These are phyloP conservation scores for Polydrusus cervinus DNA, from an alignment of 2,888 invertebrate species.

Conservation along the genomic window DNA sequence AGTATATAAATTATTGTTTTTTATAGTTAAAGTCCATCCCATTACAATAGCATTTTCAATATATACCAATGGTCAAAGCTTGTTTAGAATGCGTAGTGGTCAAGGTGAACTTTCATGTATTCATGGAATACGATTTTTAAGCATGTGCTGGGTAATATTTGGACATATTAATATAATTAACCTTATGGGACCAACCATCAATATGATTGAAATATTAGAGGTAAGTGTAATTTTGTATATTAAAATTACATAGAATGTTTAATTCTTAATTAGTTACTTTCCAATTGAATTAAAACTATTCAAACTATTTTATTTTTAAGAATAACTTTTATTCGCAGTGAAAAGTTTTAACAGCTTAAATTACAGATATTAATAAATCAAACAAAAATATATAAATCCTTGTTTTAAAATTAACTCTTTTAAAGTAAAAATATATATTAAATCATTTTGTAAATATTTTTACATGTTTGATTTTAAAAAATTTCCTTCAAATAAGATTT, in stretches of 20 bases:
- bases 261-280: too few relatives aligned
- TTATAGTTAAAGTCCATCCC: background rate
- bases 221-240: background rate
- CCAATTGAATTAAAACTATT: too few relatives aligned
- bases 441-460: too few relatives aligned
- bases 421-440: too few relatives aligned
- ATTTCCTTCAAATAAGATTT: too few relatives aligned
- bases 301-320: too few relatives aligned
- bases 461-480: too few relatives aligned
- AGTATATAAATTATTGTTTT: background rate
- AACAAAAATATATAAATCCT: too few relatives aligned
- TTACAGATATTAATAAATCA: too few relatives aligned
- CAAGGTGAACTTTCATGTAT: constrained; percentile 5
- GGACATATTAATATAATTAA: constrained; percentile 1
- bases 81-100: background rate
- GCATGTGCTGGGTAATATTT: constrained; percentile 17
- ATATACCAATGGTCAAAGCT: constrained; percentile 12
- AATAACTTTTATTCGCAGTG: too few relatives aligned
- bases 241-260: background rate
- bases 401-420: too few relatives aligned
- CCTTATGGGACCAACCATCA: background rate
- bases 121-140: constrained; percentile 12
- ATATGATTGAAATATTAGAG: background rate
- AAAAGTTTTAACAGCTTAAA: too few relatives aligned
- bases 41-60: constrained; percentile 2